Conservation (phyloP, 2,113 vertebrate species). For the Sigmodon hispidus region DNA sequence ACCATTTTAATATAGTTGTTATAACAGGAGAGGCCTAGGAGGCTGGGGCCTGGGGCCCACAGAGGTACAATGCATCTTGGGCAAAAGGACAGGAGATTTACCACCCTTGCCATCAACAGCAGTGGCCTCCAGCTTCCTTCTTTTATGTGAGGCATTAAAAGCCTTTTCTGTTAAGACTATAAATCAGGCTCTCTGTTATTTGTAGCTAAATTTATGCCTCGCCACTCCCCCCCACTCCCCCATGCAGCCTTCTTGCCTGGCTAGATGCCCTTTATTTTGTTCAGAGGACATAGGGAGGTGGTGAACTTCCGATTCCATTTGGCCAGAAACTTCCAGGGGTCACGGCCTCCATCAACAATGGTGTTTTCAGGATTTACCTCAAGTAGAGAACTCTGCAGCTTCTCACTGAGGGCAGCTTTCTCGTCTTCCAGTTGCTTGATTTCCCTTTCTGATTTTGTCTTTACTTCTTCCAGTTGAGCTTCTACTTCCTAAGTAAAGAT, state of each 20-base stretch:
- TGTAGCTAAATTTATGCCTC: neutral
- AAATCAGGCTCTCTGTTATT: conserved; percentile 15
- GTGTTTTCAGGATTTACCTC: conserved; percentile 85
- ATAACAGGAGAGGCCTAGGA: neutral
- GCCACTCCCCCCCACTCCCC: accelerated
- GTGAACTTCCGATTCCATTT: neutral
- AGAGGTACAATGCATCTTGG: neutral
- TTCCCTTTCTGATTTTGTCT: conserved; percentile 87
- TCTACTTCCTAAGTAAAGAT: conserved; percentile 84
- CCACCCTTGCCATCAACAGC: neutral
- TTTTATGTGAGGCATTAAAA: neutral
- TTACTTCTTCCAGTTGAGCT: conserved; percentile 89
- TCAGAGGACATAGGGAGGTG: neutral
- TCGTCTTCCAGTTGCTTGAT: conserved; percentile 89
- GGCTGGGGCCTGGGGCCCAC: neutral
- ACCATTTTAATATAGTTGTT: neutral
- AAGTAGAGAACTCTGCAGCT: conserved; percentile 88
- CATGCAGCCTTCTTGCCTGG: neutral
- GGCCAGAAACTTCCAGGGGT: neutral
- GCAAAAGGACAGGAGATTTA: neutral
- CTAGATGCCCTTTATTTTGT: neutral
- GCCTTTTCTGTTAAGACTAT: neutral
- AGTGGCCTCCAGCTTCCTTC: neutral
- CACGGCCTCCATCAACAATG: neutral
- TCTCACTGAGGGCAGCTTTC: conserved; percentile 86